Conservation (phyloP, 2,113 vertebrate genomes). For the Scomber scombrus region DNA sequence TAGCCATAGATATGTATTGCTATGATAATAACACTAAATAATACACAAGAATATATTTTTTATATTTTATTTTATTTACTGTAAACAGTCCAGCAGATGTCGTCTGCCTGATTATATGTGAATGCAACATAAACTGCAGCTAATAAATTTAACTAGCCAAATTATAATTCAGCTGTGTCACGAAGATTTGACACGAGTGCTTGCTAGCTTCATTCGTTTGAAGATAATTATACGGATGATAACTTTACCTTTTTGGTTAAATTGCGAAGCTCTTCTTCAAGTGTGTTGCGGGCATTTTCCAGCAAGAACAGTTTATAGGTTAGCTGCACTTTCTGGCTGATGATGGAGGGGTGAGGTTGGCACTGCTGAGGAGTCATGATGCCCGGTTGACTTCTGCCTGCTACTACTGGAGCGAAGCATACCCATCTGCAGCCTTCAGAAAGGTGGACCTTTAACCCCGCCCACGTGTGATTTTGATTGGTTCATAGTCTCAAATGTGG, state of each 20-base stretch:
- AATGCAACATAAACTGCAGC: too few relatives aligned
- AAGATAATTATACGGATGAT: neutral
- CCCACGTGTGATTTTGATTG: too few relatives aligned
- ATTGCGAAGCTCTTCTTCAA: slow-evolving; percentile 65
- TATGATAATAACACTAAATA: too few relatives aligned
- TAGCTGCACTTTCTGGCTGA: slow-evolving; percentile 41
- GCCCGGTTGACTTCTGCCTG: neutral
- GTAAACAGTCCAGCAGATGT: too few relatives aligned
- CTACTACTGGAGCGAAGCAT: too few relatives aligned
- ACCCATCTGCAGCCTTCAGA: too few relatives aligned
- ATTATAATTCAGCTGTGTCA: neutral
- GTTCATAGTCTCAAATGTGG: too few relatives aligned
- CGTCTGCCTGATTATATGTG: too few relatives aligned
- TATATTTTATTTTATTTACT: too few relatives aligned
- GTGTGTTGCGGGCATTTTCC: slow-evolving; percentile 53
- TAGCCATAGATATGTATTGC: too few relatives aligned
- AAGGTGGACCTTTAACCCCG: too few relatives aligned
- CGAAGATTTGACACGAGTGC: neutral
- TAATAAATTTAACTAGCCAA: neutral
- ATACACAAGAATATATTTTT: too few relatives aligned
- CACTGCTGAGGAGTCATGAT: slow-evolving; percentile 32
- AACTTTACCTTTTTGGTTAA: slow-evolving; percentile 66
- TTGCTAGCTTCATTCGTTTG: neutral
- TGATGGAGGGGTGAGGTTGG: neutral
- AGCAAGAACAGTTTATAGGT: slow-evolving; percentile 63